Evolutionary conservation across 2,113 vertebrate species (phyloP), one percentile per base, ranked within the genome.

Genomic region (Felis chaus): DNA sequence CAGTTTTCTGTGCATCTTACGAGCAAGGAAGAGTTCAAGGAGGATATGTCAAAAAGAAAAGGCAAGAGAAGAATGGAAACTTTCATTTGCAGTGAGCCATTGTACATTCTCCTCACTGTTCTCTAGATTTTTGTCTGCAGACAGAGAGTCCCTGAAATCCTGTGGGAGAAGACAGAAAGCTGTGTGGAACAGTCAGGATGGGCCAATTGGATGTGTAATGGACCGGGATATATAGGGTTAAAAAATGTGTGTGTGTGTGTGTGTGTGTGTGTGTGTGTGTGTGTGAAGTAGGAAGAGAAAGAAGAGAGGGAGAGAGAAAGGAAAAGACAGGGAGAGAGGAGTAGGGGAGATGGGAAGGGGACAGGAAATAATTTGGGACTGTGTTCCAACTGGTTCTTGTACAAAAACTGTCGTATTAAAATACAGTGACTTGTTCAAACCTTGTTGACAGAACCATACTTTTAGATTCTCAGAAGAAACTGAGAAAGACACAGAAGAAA

Each of bases 161-260:
- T 0, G 0, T 0, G 80, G 65, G 95, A 97, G 4, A 66, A 15
- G n/a, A 27, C 4, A 84, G n/a, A 39, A 93, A 93, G 65, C 90
- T 92, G 66, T 95, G 81, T 41, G 61, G 63, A n/a, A 57, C 11
- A 69, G n/a, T 94, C 79, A 87, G 57, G 0, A 12, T 82, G 73
- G 80, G 93, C 69, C 92, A 53, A 63, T 84, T 86, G 97, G 82
- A 97, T 25, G 63, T 95, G 61, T 71, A 11, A 82, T 79, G 89
- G 95, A 93, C 74, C 97, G 97, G 85, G 92, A 97, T 90, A 94
- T 97, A 94, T 90, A 96, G 85, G 79, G 96, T 95, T 90, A 86
- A 97, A 97, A 98, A 92, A 8, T 53, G 4, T 25, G 19, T 86
- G 27, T 25, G 69, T 76, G 18, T 66, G 23, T 39, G 12, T 55